Evolutionary conservation across 2,797 vertebrate genomes (phyloP).

Genomic region (Tiaroga cobitis): DNA sequence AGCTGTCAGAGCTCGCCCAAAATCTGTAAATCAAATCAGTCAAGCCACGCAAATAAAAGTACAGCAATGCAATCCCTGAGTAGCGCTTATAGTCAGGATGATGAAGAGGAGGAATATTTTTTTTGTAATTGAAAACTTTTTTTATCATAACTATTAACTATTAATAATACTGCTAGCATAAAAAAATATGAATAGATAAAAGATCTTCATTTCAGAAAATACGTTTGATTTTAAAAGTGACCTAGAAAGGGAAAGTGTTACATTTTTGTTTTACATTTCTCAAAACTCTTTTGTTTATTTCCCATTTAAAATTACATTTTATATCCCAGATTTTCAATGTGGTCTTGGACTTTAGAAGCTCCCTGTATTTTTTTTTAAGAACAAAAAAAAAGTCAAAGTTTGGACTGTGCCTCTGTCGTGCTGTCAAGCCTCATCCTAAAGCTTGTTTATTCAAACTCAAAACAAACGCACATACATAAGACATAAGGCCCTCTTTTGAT

Average conservation of each 20-base stretch:
- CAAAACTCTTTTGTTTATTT: not conserved
- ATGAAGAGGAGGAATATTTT: not conserved
- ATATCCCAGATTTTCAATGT: not conserved
- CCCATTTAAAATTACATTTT: not conserved
- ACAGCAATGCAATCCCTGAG: not conserved
- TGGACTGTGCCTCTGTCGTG: not conserved
- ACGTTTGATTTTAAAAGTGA: not conserved
- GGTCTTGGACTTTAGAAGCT: not conserved
- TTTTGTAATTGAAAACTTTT: not conserved
- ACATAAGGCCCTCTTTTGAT: constrained; percentile 20
- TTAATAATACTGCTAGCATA: not conserved
- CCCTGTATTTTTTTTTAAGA: not conserved
- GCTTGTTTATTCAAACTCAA: constrained; percentile 36
- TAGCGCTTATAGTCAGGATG: not conserved
- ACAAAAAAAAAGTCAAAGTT: not conserved
- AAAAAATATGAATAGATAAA: not conserved
- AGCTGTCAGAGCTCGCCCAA: not conserved
- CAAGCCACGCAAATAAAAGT: constrained; percentile 21
- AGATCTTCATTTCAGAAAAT: not conserved
- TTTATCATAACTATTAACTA: no score
- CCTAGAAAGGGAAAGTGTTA: not conserved
- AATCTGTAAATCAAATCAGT: constrained; percentile 32
- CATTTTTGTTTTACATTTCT: not conserved
- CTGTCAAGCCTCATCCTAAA: constrained; percentile 8
- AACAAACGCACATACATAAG: constrained; percentile 13